These are phyloP conservation scores for Chaetops frenatus DNA, from an alignment of 2,113 vertebrate species.

Conservation along the genomic window DNA sequence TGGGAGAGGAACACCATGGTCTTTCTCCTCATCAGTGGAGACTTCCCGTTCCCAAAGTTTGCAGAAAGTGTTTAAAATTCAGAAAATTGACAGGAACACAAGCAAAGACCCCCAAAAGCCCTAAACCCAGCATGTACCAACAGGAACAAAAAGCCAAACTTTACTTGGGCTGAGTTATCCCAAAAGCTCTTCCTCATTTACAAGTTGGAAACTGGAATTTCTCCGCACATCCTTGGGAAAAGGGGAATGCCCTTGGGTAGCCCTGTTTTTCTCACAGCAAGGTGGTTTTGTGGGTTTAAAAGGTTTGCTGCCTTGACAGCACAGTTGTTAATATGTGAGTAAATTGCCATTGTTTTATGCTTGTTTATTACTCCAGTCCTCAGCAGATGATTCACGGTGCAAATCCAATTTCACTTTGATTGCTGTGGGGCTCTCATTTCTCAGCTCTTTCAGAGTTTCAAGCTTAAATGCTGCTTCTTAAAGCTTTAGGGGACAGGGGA, in stretches of 20 bases:
- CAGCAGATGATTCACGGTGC: neutral
- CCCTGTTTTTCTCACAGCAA: neutral
- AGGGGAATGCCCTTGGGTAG: neutral
- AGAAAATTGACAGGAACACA: neutral
- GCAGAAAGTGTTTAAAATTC: neutral
- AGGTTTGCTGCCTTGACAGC: neutral
- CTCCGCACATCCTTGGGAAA: neutral
- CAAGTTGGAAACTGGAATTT: neutral
- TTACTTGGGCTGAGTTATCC: accelerated
- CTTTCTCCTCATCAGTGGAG: neutral
- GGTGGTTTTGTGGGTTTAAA: neutral
- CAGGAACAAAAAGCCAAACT: neutral
- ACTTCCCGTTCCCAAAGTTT: neutral
- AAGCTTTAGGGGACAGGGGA: neutral
- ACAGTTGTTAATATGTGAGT: neutral
- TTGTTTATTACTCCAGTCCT: neutral
- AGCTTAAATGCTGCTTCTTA: neutral
- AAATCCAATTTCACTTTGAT: neutral
- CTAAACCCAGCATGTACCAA: accelerated
- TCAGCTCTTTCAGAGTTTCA: neutral
- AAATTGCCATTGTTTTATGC: neutral
- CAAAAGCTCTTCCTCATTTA: neutral
- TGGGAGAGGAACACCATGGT: neutral
- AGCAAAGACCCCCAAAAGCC: neutral
- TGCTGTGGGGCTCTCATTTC: neutral